Base-by-base conservation (phyloP, 2,888 invertebrate genomes). In the Danaus chrysippus region DNA sequence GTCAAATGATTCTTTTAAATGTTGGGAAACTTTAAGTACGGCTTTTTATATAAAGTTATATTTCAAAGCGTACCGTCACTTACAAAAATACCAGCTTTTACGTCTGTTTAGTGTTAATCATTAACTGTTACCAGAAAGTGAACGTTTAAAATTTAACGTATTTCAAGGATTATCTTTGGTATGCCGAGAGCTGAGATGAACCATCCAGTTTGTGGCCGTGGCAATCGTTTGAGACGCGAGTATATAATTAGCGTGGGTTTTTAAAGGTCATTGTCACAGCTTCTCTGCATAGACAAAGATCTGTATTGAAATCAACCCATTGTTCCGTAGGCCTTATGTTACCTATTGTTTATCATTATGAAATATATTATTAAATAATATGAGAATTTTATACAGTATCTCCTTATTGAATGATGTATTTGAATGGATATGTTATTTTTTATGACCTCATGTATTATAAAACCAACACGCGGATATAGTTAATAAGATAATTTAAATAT, bases 161-260 rank as follows among this genome's bases (percentile, higher is more conserved):
- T 68, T 66, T 58, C 58, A 66, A 67, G 67, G 68, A 69, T 69
- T 62, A 72, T 68, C 17, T 75, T 75, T 66, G 76, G 72, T 67
- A 70, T 73, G 78, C 80, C 72, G 78, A 77, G 75, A 78, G 78
- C 80, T 73, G 78, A 77, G 75, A 78, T 76, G 81, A 72, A 76
- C 78, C 77, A 78, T 79, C 81, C 79, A 81, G 86, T 81, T 83
- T 80, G 23, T 34, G 79, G 78, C 79, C 76, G 75, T 76, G 78
- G 79, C 77, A 75, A 78, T 76, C 75, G 77, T 78, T 76, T 77
- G 75, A 78, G 77, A 76, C 76, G 78, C 76, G 77, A 70, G 79
- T 77, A 75, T 90, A 90, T 90, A 87, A 89, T 90, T 91, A 90
- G 89, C 88, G 89, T 88, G 87, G 88, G 88, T 81, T 81, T 77